phyloP scores from a whole-genome alignment of 2,113 vertebrate genomes.

The Anarhynchus alexandrinus region DNA sequence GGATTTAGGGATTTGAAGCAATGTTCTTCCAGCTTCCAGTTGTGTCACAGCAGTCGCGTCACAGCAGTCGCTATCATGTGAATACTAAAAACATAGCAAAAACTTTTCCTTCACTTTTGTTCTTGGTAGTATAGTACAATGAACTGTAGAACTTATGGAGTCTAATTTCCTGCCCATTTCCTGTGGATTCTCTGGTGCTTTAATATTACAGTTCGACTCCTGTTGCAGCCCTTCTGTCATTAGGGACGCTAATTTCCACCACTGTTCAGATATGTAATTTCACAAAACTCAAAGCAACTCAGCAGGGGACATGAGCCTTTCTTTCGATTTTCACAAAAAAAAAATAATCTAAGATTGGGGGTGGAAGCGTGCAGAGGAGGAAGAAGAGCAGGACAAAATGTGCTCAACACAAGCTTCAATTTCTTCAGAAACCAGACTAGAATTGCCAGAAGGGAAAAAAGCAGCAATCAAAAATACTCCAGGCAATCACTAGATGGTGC shows the following conservation, averaged over 20 bases:
- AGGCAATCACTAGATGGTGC: slow-evolving; percentile 46
- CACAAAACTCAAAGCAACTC: not conserved
- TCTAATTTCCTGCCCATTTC: not conserved
- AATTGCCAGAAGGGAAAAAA: not conserved
- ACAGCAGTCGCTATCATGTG: not conserved
- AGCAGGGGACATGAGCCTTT: not conserved
- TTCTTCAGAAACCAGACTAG: not conserved
- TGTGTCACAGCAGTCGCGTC: not conserved
- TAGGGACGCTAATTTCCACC: not conserved
- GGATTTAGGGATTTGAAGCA: not conserved
- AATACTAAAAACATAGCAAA: not conserved
- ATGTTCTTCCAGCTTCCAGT: not conserved
- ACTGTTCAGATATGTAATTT: not conserved
- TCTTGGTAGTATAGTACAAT: not conserved
- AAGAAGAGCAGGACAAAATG: not conserved
- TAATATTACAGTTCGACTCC: not conserved
- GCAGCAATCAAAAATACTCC: not conserved
- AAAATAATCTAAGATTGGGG: not conserved
- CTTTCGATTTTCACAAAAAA: not conserved
- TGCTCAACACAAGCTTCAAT: not conserved
- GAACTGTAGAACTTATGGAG: fast-evolving
- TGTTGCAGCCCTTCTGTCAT: not conserved
- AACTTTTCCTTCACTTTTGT: not conserved
- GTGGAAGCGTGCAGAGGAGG: not conserved
- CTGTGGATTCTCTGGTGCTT: not conserved